phyloP scores from a whole-genome alignment of 2,888 invertebrate genomes.

The Brachylomia viminalis region DNA sequence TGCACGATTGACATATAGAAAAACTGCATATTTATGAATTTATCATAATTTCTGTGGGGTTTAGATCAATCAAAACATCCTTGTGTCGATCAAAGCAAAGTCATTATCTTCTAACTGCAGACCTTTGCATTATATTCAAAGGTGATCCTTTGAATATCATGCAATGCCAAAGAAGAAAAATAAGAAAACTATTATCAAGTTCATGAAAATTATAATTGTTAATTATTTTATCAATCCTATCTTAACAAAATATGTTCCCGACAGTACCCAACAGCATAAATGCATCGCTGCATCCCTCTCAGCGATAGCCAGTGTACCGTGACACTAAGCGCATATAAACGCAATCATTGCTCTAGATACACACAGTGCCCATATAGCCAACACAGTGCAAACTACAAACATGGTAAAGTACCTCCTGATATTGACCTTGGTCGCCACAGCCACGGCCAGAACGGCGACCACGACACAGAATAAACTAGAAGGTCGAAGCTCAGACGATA shows the following conservation, averaged over 20 bases:
- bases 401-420: conserved; percentile 92
- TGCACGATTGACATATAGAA: background rate
- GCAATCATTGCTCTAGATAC: conserved; percentile 83
- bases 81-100: background rate
- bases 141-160: too few species aligned
- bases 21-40: background rate
- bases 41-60: background rate
- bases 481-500: conserved; percentile 85
- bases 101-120: background rate
- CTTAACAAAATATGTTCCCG: conserved; percentile 64
- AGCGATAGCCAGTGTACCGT: conserved; percentile 85
- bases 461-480: conserved; percentile 87
- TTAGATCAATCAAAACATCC: too few species aligned
- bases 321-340: conserved; percentile 89
- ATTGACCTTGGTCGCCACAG: conserved; percentile 89
- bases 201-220: too few species aligned
- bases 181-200: background rate
- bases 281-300: conserved; percentile 89
- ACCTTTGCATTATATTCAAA: background rate
- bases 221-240: background rate
- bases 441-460: conserved; percentile 88
- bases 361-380: conserved; percentile 86
- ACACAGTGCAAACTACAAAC: conserved; percentile 84
- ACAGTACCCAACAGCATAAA: conserved; percentile 82
- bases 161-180: background rate